These are phyloP conservation scores for Zaprionus vittiger DNA, from an alignment of 1,140 invertebrate species.

Conservation along the genomic window DNA sequence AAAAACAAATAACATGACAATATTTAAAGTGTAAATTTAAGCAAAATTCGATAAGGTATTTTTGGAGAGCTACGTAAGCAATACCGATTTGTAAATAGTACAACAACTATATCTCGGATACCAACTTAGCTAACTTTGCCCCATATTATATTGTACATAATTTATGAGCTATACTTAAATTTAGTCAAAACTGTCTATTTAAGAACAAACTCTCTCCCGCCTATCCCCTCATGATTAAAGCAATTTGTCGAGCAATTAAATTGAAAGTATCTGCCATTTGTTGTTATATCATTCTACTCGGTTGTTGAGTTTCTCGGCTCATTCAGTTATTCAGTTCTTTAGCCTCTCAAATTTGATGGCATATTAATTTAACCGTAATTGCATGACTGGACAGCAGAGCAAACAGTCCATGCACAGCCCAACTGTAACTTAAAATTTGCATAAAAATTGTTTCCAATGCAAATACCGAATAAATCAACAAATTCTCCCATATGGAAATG, in stretches of 20 bases:
- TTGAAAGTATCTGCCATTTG: conserved; percentile 39
- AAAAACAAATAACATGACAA: conserved; percentile 48
- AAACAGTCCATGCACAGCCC: conserved; percentile 35
- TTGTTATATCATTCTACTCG: conserved; percentile 32
- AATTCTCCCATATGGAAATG: conserved; percentile 31
- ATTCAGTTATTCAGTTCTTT: conserved; percentile 45
- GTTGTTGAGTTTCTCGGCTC: not conserved
- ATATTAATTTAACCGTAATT: conserved; percentile 53
- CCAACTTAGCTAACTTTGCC: conserved; percentile 23
- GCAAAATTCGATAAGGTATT: conserved; percentile 37
- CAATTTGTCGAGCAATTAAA: conserved; percentile 55
- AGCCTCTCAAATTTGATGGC: conserved; percentile 34
- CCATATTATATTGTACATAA: conserved; percentile 48
- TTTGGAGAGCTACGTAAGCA: conserved; percentile 12
- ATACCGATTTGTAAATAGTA: conserved; percentile 47
- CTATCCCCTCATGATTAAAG: conserved; percentile 37
- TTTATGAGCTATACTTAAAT: conserved; percentile 47
- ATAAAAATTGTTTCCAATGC: conserved; percentile 46
- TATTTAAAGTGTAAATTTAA: conserved; percentile 48
- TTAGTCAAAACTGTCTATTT: conserved; percentile 36
- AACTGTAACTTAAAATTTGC: conserved; percentile 53
- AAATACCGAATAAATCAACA: conserved; percentile 37
- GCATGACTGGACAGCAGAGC: conserved; percentile 49
- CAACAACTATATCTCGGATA: conserved; percentile 33
- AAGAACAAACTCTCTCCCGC: not conserved